Conservation (phyloP, 2,113 vertebrate genomes). For the Peromyscus californicus region DNA sequence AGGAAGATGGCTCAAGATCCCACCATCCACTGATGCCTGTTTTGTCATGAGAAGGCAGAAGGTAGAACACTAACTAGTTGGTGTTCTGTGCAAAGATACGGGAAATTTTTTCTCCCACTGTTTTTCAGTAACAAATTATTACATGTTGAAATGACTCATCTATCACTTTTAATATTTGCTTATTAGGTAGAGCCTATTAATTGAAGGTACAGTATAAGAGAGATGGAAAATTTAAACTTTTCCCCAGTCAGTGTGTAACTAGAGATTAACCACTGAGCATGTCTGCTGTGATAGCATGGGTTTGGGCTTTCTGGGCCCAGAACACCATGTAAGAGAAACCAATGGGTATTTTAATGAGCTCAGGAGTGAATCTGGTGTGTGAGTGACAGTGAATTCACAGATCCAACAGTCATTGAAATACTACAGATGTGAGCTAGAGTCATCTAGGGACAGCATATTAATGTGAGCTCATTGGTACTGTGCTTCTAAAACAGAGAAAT, state of each 20-base stretch:
- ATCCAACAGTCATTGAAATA: background rate
- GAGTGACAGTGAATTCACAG: background rate
- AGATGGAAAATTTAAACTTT: constrained; percentile 26
- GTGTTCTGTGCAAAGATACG: background rate
- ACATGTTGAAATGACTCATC: background rate
- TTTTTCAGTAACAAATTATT: constrained; percentile 2
- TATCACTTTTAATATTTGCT: constrained; percentile 24
- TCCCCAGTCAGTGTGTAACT: background rate
- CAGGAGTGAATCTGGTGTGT: background rate
- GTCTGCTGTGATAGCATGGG: background rate
- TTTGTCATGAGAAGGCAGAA: background rate
- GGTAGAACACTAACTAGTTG: background rate
- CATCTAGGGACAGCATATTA: background rate
- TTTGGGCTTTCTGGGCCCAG: background rate
- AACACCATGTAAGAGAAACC: background rate
- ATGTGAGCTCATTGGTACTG: background rate
- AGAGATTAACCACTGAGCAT: background rate
- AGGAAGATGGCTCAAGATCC: background rate
- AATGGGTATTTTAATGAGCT: background rate
- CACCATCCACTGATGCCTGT: background rate
- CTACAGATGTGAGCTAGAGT: background rate
- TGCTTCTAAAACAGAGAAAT: background rate
- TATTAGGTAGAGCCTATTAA: background rate
- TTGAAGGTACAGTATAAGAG: background rate
- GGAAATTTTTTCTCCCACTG: background rate